phyloP scores from a whole-genome alignment of 2,888 invertebrate species.

The Galerucella pusilla region DNA sequence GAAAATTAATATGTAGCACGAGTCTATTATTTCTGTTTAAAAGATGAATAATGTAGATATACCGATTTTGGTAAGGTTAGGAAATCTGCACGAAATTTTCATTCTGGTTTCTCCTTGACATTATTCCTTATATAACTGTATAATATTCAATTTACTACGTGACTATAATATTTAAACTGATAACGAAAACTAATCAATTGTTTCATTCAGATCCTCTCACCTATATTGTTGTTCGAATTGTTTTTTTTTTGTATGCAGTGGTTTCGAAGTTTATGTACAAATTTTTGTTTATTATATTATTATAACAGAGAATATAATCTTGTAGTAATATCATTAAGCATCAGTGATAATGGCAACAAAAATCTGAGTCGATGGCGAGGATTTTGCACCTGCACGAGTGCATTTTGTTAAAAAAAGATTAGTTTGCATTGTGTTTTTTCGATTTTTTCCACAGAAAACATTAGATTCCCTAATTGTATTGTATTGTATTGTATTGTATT shows the following conservation, averaged over 20 bases:
- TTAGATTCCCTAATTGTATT: too few species aligned
- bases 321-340: too few species aligned
- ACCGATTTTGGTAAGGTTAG: constrained; percentile 18
- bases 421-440: too few species aligned
- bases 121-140: constrained; percentile 2
- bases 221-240: background rate
- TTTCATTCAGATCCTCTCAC: background rate
- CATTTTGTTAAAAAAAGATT: too few species aligned
- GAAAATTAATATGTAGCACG: constrained; percentile 20
- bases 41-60: constrained; percentile 11
- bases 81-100: constrained; percentile 7
- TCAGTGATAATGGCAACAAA: too few species aligned
- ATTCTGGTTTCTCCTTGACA: constrained; percentile 7
- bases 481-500: too few species aligned
- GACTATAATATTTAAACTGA: constrained; percentile 1
- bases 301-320: too few species aligned
- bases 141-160: background rate
- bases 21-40: constrained; percentile 12
- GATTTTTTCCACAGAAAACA: too few species aligned
- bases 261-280: too few species aligned
- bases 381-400: too few species aligned
- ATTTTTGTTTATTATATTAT: too few species aligned
- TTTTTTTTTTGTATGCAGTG: background rate
- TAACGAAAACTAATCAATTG: constrained; percentile 3
- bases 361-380: too few species aligned